Base-by-base conservation (phyloP, 2,888 invertebrate species). In the Baronia brevicornis region DNA sequence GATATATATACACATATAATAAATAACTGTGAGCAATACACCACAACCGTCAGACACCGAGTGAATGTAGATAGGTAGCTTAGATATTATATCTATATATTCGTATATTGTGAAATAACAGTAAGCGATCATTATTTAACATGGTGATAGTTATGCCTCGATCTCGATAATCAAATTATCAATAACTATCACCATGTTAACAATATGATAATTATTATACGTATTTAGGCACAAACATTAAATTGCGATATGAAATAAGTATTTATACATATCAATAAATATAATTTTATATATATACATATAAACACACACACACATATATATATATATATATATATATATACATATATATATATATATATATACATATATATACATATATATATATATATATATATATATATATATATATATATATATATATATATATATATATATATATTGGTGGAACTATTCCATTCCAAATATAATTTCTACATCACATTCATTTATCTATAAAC, bases 21-120 rank as follows among this genome's bases (percentile, higher is more conserved):
- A n/a, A n/a, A n/a, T 61, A 61, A 61, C 56, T 58, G 54, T 72
- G 70, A 71, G 67, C 68, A 66, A 65, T 19, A 60, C 62, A 54
- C 57, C 67, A 71, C 72, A 72, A 74, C 68, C 70, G 48, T 59
- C 45, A 51, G 52, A 62, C n/a, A n/a, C n/a, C n/a, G n/a, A 63
- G 46, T 57, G 47, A 45, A 34, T 43, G 44, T 45, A 20, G 38
- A 33, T 23, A 26, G 25, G 21, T 28, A 35, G 18, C 19, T 28
- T 36, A 38, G 32, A 31, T 25, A 22, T 36, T 35, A 35, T 24
- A 33, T 27, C 29, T 20, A 29, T 33, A 36, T 20, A 29, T 28
- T 25, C 29, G 25, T 18, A 29, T 28, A 19, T 11, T 17, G 28
- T 27, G 22, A 41, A 37, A 44, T 39, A 38, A 26, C 39, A 43